Conservation (phyloP, 2,888 invertebrate species). For the Antheraea yamamai region DNA sequence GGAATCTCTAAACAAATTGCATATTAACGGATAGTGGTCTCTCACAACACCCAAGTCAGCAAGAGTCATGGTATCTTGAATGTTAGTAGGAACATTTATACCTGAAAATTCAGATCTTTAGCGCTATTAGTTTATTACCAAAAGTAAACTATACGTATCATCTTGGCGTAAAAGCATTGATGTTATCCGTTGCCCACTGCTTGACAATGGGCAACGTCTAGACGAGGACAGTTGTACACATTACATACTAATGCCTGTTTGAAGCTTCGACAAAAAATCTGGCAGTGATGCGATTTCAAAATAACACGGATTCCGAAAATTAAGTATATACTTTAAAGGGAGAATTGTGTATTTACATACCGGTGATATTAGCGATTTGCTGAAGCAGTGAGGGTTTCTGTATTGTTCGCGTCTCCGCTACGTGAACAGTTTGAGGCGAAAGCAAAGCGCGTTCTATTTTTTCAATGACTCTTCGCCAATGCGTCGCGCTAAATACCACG, state of each 20-base stretch:
- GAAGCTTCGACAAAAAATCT: too few species aligned
- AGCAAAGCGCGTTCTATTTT: constrained; percentile 10
- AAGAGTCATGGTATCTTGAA: constrained; percentile 24
- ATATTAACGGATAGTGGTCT: constrained; percentile 25
- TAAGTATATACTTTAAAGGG: neutral
- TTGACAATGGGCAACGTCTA: too few species aligned
- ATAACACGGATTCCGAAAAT: too few species aligned
- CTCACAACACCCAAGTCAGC: constrained; percentile 30
- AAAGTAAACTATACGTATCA: too few species aligned
- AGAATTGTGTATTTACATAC: constrained; percentile 24
- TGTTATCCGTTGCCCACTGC: too few species aligned
- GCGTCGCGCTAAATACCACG: neutral
- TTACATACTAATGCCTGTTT: too few species aligned
- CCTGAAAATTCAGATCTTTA: constrained; percentile 24
- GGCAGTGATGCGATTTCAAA: too few species aligned
- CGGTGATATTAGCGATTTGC: constrained; percentile 31
- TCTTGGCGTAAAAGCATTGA: too few species aligned
- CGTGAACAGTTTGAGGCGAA: neutral
- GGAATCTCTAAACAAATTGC: constrained; percentile 25
- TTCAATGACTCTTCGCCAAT: neutral
- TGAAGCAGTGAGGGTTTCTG: constrained; percentile 29
- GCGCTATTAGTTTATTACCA: too few species aligned
- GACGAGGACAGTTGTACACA: too few species aligned
- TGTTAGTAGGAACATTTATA: constrained; percentile 25
- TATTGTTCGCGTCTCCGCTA: neutral